Conservation (phyloP, 1,140 invertebrate genomes). For the Campoletis sonorensis region DNA sequence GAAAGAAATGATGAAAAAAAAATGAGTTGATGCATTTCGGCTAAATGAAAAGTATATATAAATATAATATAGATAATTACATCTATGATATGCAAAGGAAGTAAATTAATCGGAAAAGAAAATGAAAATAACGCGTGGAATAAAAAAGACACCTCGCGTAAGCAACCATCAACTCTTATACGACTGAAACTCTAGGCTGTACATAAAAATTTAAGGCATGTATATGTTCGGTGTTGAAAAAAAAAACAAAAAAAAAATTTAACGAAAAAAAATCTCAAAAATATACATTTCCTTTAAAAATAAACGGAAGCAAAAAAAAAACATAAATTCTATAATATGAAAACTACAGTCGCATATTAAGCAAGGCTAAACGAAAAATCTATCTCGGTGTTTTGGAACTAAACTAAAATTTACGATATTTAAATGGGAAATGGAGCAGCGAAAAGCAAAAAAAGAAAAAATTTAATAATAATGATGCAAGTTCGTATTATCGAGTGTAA, state of each 20-base stretch:
- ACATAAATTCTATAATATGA: constrained; percentile 67
- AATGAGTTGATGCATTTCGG: constrained; percentile 7
- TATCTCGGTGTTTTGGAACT: constrained; percentile 75
- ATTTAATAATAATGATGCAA: constrained; percentile 51
- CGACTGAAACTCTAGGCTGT: constrained; percentile 76
- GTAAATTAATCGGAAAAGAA: constrained; percentile 35
- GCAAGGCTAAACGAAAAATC: constrained; percentile 69
- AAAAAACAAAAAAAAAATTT: no score
- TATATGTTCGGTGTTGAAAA: constrained; percentile 76
- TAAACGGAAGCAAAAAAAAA: constrained; percentile 64
- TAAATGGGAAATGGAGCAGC: constrained; percentile 55
- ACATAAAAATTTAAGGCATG: constrained; percentile 74
- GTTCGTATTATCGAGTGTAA: constrained; percentile 73
- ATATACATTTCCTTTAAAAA: constrained; percentile 64
- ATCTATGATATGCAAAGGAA: background rate
- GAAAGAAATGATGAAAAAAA: background rate
- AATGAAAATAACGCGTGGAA: constrained; percentile 47
- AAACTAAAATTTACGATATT: constrained; percentile 72
- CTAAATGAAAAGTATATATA: constrained; percentile 30
- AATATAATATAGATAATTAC: background rate
- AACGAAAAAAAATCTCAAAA: no score
- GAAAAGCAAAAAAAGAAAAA: constrained; percentile 46
- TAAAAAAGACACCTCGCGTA: constrained; percentile 39
- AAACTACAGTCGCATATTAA: constrained; percentile 71
- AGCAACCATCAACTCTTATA: constrained; percentile 56